A percentile compares a stretch with the other conserved stretches of the same genome.
phyloP scores from a whole-genome alignment of 2,888 invertebrate genomes.

The Pristionchus arcanus region DNA sequence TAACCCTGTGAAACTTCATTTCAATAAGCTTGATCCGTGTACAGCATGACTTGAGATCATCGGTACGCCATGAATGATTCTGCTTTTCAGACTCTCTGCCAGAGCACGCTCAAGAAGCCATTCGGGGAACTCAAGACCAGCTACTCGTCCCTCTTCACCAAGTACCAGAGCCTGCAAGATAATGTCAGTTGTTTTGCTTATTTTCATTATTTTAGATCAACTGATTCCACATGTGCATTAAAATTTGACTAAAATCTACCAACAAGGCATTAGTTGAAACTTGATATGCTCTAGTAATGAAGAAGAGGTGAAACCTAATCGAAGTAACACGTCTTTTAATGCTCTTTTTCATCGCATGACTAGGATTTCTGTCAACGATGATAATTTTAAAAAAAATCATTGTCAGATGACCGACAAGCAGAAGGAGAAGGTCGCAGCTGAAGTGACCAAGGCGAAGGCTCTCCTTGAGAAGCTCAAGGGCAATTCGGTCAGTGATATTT shows the following conservation, averaged over 20 bases:
- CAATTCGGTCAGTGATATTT: slow-evolving; percentile 1
- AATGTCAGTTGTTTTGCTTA: neutral
- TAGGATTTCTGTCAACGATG: no score
- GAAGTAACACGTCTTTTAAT: no score
- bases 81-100: slow-evolving; percentile 10
- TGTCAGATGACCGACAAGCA: neutral
- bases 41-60: no score
- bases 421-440: neutral
- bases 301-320: no score
- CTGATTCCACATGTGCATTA: neutral
- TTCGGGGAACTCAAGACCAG: neutral
- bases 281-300: no score
- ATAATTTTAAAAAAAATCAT: neutral
- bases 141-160: neutral
- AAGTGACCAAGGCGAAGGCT: neutral
- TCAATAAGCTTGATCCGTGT: no score
- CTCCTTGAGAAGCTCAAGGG: slow-evolving; percentile 19
- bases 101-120: slow-evolving; percentile 18
- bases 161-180: neutral
- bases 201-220: neutral
- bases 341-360: no score
- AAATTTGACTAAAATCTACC: no score
- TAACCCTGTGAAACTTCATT: no score
- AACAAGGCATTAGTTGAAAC: no score
- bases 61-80: no score